phyloP scores from a whole-genome alignment of 2,113 vertebrate genomes.

The Manacus vitellinus region DNA sequence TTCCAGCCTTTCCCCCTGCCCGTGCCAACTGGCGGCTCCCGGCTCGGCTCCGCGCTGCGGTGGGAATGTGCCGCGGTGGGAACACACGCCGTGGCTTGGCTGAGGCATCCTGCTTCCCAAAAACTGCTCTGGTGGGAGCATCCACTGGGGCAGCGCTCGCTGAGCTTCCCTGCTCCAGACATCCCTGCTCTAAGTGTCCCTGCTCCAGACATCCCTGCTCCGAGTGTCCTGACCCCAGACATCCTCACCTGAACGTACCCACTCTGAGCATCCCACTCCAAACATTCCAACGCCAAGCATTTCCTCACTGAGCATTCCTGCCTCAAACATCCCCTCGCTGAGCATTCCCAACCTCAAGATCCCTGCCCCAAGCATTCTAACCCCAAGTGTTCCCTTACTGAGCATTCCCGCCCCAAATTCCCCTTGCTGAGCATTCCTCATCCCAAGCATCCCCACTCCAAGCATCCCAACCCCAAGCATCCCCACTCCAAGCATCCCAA shows the following conservation, averaged over 20 bases:
- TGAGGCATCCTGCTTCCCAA: rapidly evolving
- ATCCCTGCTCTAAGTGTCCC: not conserved
- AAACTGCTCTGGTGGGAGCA: not conserved
- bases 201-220: not conserved
- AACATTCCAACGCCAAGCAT: not conserved
- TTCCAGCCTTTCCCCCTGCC: not conserved
- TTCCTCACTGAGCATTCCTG: no score
- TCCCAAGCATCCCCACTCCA: not conserved
- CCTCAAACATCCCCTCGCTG: no score
- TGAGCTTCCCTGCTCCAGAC: not conserved
- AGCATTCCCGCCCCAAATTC: not conserved
- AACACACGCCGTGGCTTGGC: not conserved
- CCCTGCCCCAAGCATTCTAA: no score
- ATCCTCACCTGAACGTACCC: not conserved
- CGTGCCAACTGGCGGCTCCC: not conserved
- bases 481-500: not conserved
- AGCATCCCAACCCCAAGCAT: not conserved
- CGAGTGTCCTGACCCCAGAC: not conserved
- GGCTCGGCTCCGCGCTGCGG: not conserved
- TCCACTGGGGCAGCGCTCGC: rapidly evolving
- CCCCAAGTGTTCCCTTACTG: not conserved
- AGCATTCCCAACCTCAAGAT: not conserved
- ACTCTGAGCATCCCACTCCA: not conserved
- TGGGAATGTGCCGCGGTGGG: not conserved
- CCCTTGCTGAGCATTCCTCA: not conserved